Evolutionary conservation across 1,140 invertebrate genomes (phyloP).

Genomic region (Pogonognathellus flavescens): DNA sequence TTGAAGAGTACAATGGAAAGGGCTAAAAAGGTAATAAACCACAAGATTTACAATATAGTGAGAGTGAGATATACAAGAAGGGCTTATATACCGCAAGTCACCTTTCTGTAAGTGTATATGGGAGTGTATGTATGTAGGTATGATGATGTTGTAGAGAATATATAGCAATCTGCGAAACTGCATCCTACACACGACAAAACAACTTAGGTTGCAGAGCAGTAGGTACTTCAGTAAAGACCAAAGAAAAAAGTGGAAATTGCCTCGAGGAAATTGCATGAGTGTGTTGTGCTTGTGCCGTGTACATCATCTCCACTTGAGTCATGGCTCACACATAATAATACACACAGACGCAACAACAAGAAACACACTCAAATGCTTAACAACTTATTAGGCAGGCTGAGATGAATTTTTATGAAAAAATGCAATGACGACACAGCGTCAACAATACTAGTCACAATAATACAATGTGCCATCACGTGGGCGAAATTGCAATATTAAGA

Average conservation of each 20-base stretch:
- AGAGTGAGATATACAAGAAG: background rate
- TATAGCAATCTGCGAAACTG: background rate
- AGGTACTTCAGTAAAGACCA: background rate
- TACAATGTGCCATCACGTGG: too few species aligned
- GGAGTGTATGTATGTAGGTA: too few species aligned
- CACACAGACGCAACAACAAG: too few species aligned
- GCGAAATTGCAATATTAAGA: too few species aligned
- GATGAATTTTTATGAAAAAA: too few species aligned
- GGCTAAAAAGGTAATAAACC: background rate
- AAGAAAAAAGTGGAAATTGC: background rate
- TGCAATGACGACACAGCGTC: too few species aligned
- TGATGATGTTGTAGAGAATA: too few species aligned
- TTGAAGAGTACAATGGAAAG: background rate
- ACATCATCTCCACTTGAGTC: too few species aligned
- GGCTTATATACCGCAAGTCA: background rate
- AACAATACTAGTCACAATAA: too few species aligned
- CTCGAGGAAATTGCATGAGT: background rate
- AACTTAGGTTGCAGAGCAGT: background rate
- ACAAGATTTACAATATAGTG: background rate
- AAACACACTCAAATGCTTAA: too few species aligned
- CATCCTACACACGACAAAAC: background rate
- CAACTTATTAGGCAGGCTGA: too few species aligned
- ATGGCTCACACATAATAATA: too few species aligned
- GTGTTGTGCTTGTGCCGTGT: background rate
- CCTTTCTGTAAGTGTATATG: background rate